These are phyloP conservation scores for Drosophila macrospina DNA, from an alignment of 2,888 invertebrate species.

Conservation along the genomic window DNA sequence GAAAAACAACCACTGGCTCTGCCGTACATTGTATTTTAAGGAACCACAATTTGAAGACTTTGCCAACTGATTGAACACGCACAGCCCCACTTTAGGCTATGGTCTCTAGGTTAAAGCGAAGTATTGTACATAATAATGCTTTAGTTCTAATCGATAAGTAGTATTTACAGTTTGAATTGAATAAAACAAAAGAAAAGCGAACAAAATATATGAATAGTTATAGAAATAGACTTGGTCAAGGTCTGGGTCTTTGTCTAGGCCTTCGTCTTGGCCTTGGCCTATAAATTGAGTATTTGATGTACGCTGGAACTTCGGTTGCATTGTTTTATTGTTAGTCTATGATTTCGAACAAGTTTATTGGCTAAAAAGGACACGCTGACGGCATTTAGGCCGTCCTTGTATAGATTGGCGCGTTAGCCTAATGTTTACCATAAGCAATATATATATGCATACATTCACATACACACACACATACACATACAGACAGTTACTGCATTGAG, in stretches of 20 bases:
- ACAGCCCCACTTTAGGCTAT: slow-evolving; percentile 20
- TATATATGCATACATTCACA: slow-evolving; percentile 49
- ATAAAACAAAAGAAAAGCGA: background rate
- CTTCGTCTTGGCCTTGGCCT: slow-evolving; percentile 13
- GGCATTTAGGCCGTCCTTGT: slow-evolving; percentile 56
- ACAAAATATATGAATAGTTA: background rate
- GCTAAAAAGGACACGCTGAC: slow-evolving; percentile 57
- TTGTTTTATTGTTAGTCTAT: slow-evolving; percentile 19
- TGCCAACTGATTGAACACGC: slow-evolving; percentile 23
- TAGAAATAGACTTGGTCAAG: slow-evolving; percentile 20
- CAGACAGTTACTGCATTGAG: slow-evolving; percentile 36
- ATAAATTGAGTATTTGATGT: slow-evolving; percentile 16
- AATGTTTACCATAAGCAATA: slow-evolving; percentile 85
- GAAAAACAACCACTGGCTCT: slow-evolving; percentile 21
- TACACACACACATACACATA: slow-evolving; percentile 15
- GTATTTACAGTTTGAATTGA: slow-evolving; percentile 15
- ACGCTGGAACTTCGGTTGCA: slow-evolving; percentile 20
- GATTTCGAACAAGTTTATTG: slow-evolving; percentile 46
- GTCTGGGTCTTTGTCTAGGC: too few relatives aligned
- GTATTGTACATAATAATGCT: slow-evolving; percentile 50
- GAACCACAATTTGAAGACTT: slow-evolving; percentile 44
- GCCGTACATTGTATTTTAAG: slow-evolving; percentile 50
- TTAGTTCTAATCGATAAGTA: slow-evolving; percentile 38
- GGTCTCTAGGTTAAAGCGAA: slow-evolving; percentile 36
- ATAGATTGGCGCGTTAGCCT: slow-evolving; percentile 74